Percentiles rank a stretch among this genome's conserved stretches.
phyloP scores from a whole-genome alignment of 2,113 vertebrate species.

The Ciconia stormi region DNA sequence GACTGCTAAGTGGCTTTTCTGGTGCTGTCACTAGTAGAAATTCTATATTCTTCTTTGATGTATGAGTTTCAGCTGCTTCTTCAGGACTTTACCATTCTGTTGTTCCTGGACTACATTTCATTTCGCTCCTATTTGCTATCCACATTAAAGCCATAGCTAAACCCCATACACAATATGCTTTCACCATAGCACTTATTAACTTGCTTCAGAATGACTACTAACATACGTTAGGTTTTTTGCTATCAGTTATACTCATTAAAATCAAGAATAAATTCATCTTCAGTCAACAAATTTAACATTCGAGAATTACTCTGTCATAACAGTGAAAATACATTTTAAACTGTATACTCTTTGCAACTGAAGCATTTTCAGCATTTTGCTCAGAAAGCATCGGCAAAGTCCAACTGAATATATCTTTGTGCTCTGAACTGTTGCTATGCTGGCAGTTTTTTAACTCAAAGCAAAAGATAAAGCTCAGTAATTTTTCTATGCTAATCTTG shows the following conservation, averaged over 20 bases:
- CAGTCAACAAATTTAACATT: constrained; percentile 9
- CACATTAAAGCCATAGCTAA: background rate
- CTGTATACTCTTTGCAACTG: background rate
- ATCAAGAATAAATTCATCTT: constrained; percentile 1
- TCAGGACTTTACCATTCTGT: background rate
- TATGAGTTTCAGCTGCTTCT: background rate
- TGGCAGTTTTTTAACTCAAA: background rate
- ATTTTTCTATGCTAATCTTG: constrained; percentile 12
- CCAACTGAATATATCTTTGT: background rate
- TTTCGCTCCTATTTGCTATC: background rate
- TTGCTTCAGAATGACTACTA: background rate
- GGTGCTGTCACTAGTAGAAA: background rate
- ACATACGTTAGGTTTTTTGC: background rate
- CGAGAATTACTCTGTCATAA: background rate
- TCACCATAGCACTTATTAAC: background rate
- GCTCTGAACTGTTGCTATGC: constrained; percentile 1
- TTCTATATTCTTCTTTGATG: background rate
- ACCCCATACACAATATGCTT: background rate
- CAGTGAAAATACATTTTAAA: background rate
- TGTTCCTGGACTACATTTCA: background rate
- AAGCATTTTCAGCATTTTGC: background rate
- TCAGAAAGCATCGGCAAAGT: background rate
- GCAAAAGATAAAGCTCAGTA: constrained; percentile 9
- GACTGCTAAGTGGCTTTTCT: background rate
- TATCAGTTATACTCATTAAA: background rate